Evolutionary conservation across 2,797 vertebrate genomes (phyloP).

Genomic region (Avahi laniger): DNA sequence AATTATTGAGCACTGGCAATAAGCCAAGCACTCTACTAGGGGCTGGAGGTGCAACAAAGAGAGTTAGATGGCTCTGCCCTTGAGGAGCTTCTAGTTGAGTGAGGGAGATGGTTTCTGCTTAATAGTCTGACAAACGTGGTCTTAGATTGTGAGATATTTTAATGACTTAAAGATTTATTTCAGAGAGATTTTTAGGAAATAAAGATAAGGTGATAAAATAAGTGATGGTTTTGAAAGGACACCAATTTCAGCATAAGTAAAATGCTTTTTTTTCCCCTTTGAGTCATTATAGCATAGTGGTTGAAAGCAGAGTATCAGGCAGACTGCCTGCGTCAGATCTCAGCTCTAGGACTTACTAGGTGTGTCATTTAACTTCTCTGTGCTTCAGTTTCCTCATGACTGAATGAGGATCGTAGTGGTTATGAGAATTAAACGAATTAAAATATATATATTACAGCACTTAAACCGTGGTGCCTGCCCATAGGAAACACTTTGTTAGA

Average conservation of each 20-base stretch:
- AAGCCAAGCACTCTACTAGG: neutral
- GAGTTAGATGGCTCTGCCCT: neutral
- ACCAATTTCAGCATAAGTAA: neutral
- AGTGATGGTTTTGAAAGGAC: slow-evolving; percentile 2
- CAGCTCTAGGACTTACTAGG: neutral
- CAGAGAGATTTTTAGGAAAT: slow-evolving; percentile 27
- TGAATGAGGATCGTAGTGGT: neutral
- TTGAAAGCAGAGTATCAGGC: slow-evolving; percentile 3
- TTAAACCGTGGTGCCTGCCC: neutral
- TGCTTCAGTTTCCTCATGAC: neutral
- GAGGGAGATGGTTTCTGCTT: neutral
- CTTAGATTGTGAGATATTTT: slow-evolving; percentile 5
- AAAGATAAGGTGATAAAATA: slow-evolving; percentile 21
- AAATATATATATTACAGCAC: neutral
- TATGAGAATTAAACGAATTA: slow-evolving; percentile 14
- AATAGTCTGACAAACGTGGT: neutral
- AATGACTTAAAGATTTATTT: slow-evolving; percentile 23
- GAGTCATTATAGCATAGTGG: neutral
- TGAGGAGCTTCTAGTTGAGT: neutral
- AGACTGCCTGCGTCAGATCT: neutral
- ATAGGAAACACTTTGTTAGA: neutral
- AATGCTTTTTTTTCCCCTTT: neutral
- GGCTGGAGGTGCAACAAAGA: neutral
- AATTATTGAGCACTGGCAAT: neutral
- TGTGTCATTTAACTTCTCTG: neutral